Evolutionary conservation across 2,797 vertebrate species (phyloP).

Genomic region (Taeniopygia guttata): DNA sequence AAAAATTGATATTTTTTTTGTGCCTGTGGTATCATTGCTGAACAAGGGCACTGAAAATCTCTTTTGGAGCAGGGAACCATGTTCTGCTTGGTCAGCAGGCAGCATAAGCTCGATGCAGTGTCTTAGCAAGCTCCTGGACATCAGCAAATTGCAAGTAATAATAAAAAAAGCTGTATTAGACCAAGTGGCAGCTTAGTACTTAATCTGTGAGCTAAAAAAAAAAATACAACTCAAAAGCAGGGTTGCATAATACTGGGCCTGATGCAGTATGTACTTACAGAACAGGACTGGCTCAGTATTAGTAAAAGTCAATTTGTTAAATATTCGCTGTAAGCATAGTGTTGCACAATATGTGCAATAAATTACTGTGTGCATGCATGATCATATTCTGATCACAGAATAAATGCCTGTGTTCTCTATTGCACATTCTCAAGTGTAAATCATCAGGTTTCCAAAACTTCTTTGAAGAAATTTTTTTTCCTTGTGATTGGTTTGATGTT

Average conservation of each 20-base stretch:
- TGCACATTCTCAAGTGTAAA: neutral
- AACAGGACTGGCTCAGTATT: neutral
- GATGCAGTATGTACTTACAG: neutral
- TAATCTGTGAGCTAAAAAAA: neutral
- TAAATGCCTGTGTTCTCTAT: neutral
- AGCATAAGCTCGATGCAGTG: fast-evolving
- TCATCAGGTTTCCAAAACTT: neutral
- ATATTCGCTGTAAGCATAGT: neutral
- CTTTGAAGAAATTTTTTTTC: neutral
- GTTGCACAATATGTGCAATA: neutral
- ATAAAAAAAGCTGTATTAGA: neutral
- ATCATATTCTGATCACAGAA: neutral
- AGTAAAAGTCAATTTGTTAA: neutral
- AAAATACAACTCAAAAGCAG: neutral
- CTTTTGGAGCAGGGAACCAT: neutral
- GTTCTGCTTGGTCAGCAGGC: neutral
- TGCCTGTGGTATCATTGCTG: neutral
- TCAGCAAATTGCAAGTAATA: neutral
- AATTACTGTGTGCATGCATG: neutral
- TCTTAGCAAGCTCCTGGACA: neutral
- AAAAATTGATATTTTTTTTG: neutral
- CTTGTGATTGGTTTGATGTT: neutral
- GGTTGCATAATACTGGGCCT: neutral
- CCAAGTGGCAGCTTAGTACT: neutral
- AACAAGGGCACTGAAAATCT: neutral